phyloP scores from a whole-genome alignment of 2,113 vertebrate species.

The Epinephelus fuscoguttatus region DNA sequence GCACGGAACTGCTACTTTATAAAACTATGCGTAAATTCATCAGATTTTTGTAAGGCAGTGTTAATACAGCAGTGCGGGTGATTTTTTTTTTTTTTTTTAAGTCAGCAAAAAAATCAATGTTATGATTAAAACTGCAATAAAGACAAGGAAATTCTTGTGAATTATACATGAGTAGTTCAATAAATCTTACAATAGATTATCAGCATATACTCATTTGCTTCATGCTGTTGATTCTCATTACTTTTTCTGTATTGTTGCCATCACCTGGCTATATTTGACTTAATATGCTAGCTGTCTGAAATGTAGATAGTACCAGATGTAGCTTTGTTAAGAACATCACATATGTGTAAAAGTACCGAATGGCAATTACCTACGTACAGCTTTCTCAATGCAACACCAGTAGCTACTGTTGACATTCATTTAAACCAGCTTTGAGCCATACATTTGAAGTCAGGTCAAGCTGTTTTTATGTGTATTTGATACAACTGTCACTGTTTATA shows the following conservation, averaged over 20 bases:
- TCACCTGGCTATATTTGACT: neutral
- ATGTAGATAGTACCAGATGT: neutral
- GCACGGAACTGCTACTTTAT: slow-evolving; percentile 36
- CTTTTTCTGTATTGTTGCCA: neutral
- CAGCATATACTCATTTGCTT: neutral
- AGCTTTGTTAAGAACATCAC: neutral
- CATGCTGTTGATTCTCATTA: neutral
- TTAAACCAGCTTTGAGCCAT: neutral
- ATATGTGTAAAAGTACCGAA: neutral
- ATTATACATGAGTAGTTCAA: neutral
- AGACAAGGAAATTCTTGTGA: neutral
- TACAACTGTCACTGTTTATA: neutral
- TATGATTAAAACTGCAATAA: slow-evolving; percentile 6
- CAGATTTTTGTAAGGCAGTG: neutral
- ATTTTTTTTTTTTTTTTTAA: neutral
- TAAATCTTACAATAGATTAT: too few relatives aligned
- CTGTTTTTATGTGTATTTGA: neutral
- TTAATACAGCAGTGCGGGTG: neutral
- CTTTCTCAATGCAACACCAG: neutral
- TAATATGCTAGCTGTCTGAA: neutral
- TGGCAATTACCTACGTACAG: neutral
- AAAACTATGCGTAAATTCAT: slow-evolving; percentile 17
- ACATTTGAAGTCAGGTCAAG: neutral
- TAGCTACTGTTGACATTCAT: neutral
- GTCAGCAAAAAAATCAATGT: slow-evolving; percentile 18